A percentile compares a stretch with the other conserved stretches of the same genome.
phyloP scores from a whole-genome alignment of 2,113 vertebrate genomes.

The Sebastes schlegelii region DNA sequence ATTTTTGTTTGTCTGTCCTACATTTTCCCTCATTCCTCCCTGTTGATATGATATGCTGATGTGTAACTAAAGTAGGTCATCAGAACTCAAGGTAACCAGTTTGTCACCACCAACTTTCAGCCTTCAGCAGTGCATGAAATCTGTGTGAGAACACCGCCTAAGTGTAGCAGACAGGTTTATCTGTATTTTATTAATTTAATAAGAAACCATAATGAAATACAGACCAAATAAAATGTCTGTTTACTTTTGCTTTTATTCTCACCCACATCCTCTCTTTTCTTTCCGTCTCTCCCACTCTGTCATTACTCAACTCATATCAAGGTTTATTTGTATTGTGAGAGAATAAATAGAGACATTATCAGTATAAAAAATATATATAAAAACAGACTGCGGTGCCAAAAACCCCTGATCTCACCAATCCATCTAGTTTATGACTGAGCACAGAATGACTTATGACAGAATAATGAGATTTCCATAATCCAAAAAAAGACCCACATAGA shows the following conservation, averaged over 20 bases:
- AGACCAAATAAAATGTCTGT: neutral
- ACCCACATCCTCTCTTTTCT: neutral
- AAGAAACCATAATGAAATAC: neutral
- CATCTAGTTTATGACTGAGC: neutral
- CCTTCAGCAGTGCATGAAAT: constrained; percentile 3
- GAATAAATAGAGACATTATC: constrained; percentile 10
- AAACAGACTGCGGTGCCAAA: neutral
- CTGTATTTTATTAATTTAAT: neutral
- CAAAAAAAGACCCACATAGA: neutral
- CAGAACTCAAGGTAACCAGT: constrained; percentile 1
- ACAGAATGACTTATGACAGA: neutral
- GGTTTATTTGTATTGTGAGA: neutral
- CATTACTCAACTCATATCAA: constrained; percentile 1
- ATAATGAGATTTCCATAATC: neutral
- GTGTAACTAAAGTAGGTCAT: constrained; percentile 35
- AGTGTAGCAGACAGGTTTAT: neutral
- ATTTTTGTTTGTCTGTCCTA: neutral
- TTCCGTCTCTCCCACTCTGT: neutral
- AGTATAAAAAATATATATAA: neutral
- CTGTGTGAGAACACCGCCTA: neutral
- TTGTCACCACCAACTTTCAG: neutral
- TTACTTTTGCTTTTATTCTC: constrained; percentile 16
- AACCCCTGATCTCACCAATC: neutral
- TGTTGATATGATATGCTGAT: neutral
- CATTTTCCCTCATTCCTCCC: neutral